phyloP scores from a whole-genome alignment of 1,140 invertebrate species.

The Maniola jurtina region DNA sequence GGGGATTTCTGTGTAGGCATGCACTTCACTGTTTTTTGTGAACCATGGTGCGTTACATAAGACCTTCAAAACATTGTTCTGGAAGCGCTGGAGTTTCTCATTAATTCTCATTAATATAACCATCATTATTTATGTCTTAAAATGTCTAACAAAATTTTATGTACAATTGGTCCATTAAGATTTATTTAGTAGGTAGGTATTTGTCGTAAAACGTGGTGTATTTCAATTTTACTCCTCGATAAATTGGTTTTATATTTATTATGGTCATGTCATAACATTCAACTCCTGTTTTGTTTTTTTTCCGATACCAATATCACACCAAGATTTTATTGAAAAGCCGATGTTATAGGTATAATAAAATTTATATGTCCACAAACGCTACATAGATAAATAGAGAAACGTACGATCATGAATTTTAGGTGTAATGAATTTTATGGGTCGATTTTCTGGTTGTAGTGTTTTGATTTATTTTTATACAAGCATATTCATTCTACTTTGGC shows the following conservation, averaged over 20 bases:
- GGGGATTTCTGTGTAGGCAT: too few species aligned
- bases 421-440: constrained; percentile 53
- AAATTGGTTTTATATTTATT: constrained; percentile 54
- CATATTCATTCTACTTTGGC: background rate
- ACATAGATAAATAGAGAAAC: constrained; percentile 46
- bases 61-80: too few species aligned
- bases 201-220: constrained; percentile 35
- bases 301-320: constrained; percentile 43
- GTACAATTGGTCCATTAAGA: constrained; percentile 25
- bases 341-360: constrained; percentile 59
- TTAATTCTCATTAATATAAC: constrained; percentile 8
- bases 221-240: constrained; percentile 39
- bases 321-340: constrained; percentile 56
- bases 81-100: background rate
- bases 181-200: constrained; percentile 26
- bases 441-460: constrained; percentile 34
- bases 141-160: constrained; percentile 24
- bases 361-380: constrained; percentile 44
- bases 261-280: constrained; percentile 44
- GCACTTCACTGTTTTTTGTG: too few species aligned
- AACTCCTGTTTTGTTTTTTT: constrained; percentile 54
- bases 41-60: too few species aligned
- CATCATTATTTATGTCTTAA: constrained; percentile 15
- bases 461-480: constrained; percentile 2
- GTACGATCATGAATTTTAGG: constrained; percentile 38